phyloP scores from a whole-genome alignment of 2,888 invertebrate species.

The Xanthostigma xanthostigma region DNA sequence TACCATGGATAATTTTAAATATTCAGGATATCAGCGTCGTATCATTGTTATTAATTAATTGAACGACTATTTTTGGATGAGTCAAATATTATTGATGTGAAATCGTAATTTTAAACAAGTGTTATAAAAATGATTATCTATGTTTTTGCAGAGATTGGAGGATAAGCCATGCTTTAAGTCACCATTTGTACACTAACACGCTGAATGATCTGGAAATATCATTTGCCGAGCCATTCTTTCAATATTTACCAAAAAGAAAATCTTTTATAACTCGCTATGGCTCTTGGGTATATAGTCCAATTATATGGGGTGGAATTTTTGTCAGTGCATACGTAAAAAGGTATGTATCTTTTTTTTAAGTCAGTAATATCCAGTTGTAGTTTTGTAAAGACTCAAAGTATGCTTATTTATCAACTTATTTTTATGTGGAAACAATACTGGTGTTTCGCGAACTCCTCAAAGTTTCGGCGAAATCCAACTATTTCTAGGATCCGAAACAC shows the following conservation, averaged over 20 bases:
- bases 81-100: not conserved
- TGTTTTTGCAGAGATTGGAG: slow-evolving; percentile 46
- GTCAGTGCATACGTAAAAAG: not conserved
- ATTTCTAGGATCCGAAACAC: no score
- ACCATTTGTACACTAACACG: slow-evolving; percentile 67
- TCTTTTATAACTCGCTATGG: slow-evolving; percentile 33
- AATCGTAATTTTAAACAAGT: not conserved
- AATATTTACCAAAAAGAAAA: slow-evolving; percentile 47
- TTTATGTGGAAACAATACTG: no score
- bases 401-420: no score
- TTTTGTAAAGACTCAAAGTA: no score
- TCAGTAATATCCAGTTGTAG: no score
- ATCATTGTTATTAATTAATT: not conserved
- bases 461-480: no score
- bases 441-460: no score
- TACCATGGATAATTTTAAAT: not conserved
- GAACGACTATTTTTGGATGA: not conserved
- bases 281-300: slow-evolving; percentile 35
- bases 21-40: not conserved
- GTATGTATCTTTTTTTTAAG: no score
- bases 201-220: slow-evolving; percentile 58
- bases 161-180: slow-evolving; percentile 59
- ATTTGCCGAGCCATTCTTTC: slow-evolving; percentile 47
- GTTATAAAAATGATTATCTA: slow-evolving; percentile 6
- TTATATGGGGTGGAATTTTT: slow-evolving; percentile 13